phyloP scores from a whole-genome alignment of 2,113 vertebrate species.

The Petrocephalus microphthalmus region DNA sequence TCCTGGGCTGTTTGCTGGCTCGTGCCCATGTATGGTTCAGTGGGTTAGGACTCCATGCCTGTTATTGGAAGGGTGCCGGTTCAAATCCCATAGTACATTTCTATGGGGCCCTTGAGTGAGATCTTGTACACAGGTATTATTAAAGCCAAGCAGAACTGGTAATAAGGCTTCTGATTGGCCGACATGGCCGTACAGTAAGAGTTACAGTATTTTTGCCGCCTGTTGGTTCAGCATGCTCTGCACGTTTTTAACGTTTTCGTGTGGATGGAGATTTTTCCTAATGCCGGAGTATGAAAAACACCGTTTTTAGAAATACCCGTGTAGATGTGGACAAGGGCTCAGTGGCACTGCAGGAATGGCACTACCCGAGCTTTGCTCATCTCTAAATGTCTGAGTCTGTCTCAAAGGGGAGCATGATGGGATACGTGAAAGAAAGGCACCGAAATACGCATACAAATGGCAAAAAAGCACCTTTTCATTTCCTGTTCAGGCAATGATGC shows the following conservation, averaged over 20 bases:
- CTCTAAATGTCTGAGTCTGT: background rate
- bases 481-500: background rate
- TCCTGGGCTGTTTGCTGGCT: too few relatives aligned
- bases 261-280: too few relatives aligned
- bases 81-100: background rate
- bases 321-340: too few relatives aligned
- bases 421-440: background rate
- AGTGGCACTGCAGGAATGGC: background rate
- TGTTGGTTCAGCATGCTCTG: too few relatives aligned
- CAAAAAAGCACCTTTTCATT: background rate
- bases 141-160: too few relatives aligned
- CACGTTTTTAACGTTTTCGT: too few relatives aligned
- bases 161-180: too few relatives aligned
- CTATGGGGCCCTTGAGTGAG: background rate
- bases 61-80: background rate
- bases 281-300: too few relatives aligned
- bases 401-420: background rate
- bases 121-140: background rate
- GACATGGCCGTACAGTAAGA: too few relatives aligned
- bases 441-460: background rate
- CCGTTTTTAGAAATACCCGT: too few relatives aligned
- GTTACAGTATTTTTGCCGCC: too few relatives aligned
- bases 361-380: background rate
- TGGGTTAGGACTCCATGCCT: background rate
- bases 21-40: too few relatives aligned